Conservation (phyloP, 2,888 invertebrate species). For the Cheilosia soror region DNA sequence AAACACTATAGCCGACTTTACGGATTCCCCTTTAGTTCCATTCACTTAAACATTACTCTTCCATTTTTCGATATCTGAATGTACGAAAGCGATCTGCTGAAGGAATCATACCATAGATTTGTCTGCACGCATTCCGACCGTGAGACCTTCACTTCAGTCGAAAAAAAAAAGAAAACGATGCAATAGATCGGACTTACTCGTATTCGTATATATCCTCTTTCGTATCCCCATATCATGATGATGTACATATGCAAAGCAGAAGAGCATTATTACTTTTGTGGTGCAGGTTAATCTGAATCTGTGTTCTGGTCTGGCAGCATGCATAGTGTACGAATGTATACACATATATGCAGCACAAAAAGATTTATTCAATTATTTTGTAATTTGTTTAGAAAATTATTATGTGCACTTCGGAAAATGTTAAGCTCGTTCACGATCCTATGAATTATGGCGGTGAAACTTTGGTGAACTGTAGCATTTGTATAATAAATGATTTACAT, state of each 20-base stretch:
- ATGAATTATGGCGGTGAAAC: constrained; percentile 31
- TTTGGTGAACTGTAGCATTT: constrained; percentile 22
- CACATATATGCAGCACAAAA: background rate
- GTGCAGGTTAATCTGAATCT: constrained; percentile 30
- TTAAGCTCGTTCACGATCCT: constrained; percentile 43
- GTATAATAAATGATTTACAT: constrained; percentile 39
- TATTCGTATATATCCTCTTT: background rate
- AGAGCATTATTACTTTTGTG: constrained; percentile 34
- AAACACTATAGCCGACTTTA: constrained; percentile 1
- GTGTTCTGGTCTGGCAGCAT: constrained; percentile 16
- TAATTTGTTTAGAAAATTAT: constrained; percentile 63
- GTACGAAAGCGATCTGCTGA: constrained; percentile 36
- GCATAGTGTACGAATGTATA: background rate
- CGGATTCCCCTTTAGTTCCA: constrained; percentile 21
- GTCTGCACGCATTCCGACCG: constrained; percentile 39
- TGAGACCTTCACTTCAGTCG: constrained; percentile 25
- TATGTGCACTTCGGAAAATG: constrained; percentile 42
- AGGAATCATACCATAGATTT: constrained; percentile 34
- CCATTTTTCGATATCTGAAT: constrained; percentile 18
- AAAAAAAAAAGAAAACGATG: constrained; percentile 13
- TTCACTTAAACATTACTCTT: constrained; percentile 44
- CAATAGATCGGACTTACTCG: background rate
- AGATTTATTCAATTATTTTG: constrained; percentile 64
- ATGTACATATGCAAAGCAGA: constrained; percentile 44
- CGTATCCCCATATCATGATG: constrained; percentile 8